Evolutionary conservation across 1,140 invertebrate genomes (phyloP), one percentile per base, ranked within the genome.

Genomic region (Sipha flava): DNA sequence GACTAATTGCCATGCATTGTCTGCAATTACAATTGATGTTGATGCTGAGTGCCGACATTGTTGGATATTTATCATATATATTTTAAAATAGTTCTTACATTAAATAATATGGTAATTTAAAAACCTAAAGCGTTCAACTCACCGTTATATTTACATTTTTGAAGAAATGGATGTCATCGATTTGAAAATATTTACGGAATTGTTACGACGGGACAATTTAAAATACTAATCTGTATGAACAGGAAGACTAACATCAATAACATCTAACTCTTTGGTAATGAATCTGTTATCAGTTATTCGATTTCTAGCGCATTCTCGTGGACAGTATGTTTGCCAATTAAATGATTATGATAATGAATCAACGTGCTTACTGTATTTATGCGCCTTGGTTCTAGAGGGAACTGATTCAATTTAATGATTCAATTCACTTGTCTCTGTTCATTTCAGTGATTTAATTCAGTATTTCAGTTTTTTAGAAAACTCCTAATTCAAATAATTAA

Each of bases 61-160:
- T 45, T 37, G 18, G 34, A 14, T 23, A n/a, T n/a, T n/a, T n/a
- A n/a, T n/a, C n/a, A n/a, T n/a, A n/a, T n/a, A 3, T 40, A 66
- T 66, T 40, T 40, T 7, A 40, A 66, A n/a, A 37, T 49, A 40
- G 7, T 40, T 40, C 3, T 23, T 26, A 37, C 34, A 37, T 14
- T 66, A 5, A 37, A 37, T 40, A 23, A 3, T 40, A 12, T 4
- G 4, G 31, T 10, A 66, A 66, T 64, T 21, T 40, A 12, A 0
- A 66, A 14, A 40, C n/a, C 3, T n/a, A 40, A 66, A 6, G 9
- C 3, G 1, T 12, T 16, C 37, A 1, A 59, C 73, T 59, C 3
- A 77, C 73, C 73, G 26, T 52, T 5, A 29, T 12, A 26, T 37
- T 77, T 77, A 77, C 73, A 77, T 77, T 77, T 77, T 77, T 52